Evolutionary conservation across 1,140 invertebrate species (phyloP).

Genomic region (Hestina assimilis): DNA sequence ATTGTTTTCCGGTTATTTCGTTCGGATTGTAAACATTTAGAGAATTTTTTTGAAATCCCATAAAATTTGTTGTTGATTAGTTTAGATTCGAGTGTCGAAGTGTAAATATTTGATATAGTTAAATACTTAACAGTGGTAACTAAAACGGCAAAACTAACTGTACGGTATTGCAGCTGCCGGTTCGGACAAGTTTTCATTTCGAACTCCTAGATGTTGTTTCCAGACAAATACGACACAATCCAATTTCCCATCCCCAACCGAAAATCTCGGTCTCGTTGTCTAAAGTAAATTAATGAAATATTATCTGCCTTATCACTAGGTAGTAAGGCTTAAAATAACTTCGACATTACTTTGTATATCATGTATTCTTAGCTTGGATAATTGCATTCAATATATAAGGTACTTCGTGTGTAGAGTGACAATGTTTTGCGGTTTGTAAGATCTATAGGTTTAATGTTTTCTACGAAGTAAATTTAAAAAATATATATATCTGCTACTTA

Average conservation of each 20-base stretch:
- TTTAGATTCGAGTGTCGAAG: background rate
- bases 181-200: slow-evolving; percentile 34
- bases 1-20: too few relatives aligned
- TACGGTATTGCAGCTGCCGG: slow-evolving; percentile 15
- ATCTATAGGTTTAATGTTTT: background rate
- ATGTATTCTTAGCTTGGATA: too few relatives aligned
- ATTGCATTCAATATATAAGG: too few relatives aligned
- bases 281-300: slow-evolving; percentile 12
- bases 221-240: slow-evolving; percentile 45
- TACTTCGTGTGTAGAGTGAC: background rate
- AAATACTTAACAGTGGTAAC: slow-evolving; percentile 18
- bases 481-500: too few relatives aligned
- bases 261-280: slow-evolving; percentile 38
- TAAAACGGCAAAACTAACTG: slow-evolving; percentile 21
- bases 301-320: slow-evolving; percentile 15
- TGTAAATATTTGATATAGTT: slow-evolving; percentile 3
- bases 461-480: too few relatives aligned
- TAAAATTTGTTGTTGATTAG: too few relatives aligned
- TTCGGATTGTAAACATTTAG: too few relatives aligned
- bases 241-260: slow-evolving; percentile 47
- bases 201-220: slow-evolving; percentile 35
- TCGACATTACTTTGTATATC: background rate
- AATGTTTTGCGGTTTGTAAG: background rate
- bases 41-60: too few relatives aligned
- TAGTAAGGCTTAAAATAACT: slow-evolving; percentile 9